Evolutionary conservation across 2,113 vertebrate genomes (phyloP).

Genomic region (Dolichallabes microphthalmus): DNA sequence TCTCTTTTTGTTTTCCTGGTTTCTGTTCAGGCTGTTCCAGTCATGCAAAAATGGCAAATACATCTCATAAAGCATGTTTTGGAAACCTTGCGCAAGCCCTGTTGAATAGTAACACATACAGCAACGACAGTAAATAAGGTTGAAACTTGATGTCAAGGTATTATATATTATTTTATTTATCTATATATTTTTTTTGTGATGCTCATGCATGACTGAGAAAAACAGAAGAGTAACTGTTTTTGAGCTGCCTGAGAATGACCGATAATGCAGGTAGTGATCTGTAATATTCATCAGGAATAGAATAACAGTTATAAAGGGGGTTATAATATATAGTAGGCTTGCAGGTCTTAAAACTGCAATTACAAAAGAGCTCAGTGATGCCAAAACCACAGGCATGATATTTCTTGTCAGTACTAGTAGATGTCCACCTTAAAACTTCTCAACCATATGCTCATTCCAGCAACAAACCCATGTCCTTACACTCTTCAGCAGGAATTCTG

Average conservation of each 20-base stretch:
- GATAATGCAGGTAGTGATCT: not conserved
- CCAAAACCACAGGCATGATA: too few relatives aligned
- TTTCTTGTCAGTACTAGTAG: not conserved
- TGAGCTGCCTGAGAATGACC: not conserved
- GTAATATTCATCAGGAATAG: not conserved
- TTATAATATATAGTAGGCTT: not conserved
- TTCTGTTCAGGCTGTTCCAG: too few relatives aligned
- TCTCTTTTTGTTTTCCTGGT: not conserved
- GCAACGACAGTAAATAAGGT: too few relatives aligned
- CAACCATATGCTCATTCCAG: not conserved
- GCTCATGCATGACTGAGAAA: not conserved
- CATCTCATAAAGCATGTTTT: too few relatives aligned
- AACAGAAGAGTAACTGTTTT: not conserved
- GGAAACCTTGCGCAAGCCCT: too few relatives aligned
- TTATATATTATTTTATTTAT: too few relatives aligned
- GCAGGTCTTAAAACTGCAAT: not conserved
- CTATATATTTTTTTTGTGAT: too few relatives aligned
- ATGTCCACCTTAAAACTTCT: not conserved
- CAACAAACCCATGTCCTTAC: not conserved
- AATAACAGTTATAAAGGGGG: not conserved
- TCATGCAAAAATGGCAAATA: too few relatives aligned
- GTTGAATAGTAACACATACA: too few relatives aligned
- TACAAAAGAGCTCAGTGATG: not conserved
- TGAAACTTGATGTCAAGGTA: too few relatives aligned
- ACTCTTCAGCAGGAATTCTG: not conserved